These are phyloP conservation scores for Parochlus steinenii DNA, from an alignment of 2,888 invertebrate genomes.

Conservation along the genomic window DNA sequence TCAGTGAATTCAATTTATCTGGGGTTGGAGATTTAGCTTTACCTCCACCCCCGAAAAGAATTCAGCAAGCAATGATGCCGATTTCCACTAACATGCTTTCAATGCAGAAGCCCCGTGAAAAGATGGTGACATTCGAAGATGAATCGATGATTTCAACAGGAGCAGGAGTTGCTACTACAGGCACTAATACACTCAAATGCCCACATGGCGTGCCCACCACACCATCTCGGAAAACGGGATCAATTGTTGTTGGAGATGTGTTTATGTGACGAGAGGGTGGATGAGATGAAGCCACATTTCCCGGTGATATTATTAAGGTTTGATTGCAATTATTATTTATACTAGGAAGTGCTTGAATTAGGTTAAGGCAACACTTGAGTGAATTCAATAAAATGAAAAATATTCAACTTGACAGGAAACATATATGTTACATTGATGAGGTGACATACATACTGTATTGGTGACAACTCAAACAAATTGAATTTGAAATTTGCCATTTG, in stretches of 20 bases:
- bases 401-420: no score
- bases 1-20: constrained; percentile 66
- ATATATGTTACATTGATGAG: no score
- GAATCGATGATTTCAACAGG: constrained; percentile 27
- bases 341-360: no score
- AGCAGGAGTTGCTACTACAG: no score
- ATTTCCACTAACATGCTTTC: constrained; percentile 16
- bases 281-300: constrained; percentile 23
- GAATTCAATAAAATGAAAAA: no score
- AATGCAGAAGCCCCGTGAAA: constrained; percentile 41
- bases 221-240: constrained; percentile 22
- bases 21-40: constrained; percentile 42
- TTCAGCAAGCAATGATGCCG: constrained; percentile 17
- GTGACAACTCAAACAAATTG: no score
- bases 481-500: no score
- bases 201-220: constrained; percentile 31
- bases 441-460: no score
- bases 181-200: constrained; percentile 19
- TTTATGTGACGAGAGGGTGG: constrained; percentile 55
- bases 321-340: no score
- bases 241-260: constrained; percentile 42
- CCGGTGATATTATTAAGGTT: constrained; percentile 29
- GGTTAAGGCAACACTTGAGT: no score
- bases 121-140: constrained; percentile 69
- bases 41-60: constrained; percentile 29